Evolutionary conservation across 2,113 vertebrate species (phyloP).

Genomic region (Actenoides hombroni): DNA sequence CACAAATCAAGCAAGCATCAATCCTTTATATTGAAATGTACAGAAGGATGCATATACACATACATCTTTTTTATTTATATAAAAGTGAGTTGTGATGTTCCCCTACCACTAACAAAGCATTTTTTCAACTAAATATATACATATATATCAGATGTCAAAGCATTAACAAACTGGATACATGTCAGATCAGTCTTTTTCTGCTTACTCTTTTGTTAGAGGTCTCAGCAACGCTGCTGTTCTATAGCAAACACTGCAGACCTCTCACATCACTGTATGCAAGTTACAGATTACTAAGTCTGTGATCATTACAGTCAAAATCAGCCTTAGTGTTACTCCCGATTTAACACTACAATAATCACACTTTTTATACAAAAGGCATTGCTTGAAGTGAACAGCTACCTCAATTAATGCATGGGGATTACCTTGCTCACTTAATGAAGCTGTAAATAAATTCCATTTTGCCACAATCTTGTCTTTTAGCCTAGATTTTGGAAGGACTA

Average conservation of each 20-base stretch:
- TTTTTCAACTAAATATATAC: neutral
- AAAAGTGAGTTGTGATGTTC: neutral
- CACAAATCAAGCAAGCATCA: neutral
- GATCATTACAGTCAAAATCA: neutral
- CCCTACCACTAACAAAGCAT: neutral
- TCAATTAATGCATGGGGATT: neutral
- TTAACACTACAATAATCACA: neutral
- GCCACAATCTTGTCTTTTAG: neutral
- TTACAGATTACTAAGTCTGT: neutral
- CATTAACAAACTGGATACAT: neutral
- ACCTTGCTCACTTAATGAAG: neutral
- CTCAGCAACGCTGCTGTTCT: neutral
- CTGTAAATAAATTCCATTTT: neutral
- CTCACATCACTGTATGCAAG: neutral
- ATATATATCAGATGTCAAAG: neutral
- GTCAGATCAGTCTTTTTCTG: neutral
- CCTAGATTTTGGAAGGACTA: neutral
- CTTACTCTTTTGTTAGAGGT: neutral
- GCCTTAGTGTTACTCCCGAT: neutral
- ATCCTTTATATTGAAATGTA: neutral
- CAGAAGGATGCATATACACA: accelerated
- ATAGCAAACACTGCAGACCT: neutral
- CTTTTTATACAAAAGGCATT: neutral
- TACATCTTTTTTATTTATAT: neutral
- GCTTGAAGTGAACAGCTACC: neutral